Evolutionary conservation across 2,888 invertebrate species (phyloP).

Genomic region (Callimorpha dominula): DNA sequence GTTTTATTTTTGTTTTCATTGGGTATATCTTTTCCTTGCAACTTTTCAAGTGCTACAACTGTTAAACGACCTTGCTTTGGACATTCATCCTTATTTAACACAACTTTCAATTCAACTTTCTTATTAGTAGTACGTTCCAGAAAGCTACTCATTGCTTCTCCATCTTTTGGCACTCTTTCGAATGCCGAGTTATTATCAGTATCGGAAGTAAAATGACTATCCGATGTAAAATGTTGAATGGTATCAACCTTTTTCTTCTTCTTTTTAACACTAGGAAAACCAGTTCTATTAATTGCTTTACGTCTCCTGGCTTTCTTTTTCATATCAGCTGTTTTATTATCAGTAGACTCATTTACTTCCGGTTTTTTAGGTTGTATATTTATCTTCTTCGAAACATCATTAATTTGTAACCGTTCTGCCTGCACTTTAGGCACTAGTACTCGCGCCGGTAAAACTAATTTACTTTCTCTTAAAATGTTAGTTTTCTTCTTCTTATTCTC

Average conservation of each 20-base stretch:
- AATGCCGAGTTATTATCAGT: conserved; percentile 84
- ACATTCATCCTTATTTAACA: conserved; percentile 83
- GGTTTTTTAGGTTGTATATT: conserved; percentile 64
- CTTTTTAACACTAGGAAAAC: conserved; percentile 94
- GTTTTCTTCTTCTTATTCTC: conserved; percentile 79
- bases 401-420: conserved; percentile 70
- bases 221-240: conserved; percentile 64
- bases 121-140: conserved; percentile 87
- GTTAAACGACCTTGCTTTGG: conserved; percentile 86
- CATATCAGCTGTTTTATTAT: conserved; percentile 63
- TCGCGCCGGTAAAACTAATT: conserved; percentile 78
- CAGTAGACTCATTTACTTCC: conserved; percentile 62
- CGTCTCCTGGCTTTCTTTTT: conserved; percentile 88
- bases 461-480: conserved; percentile 80
- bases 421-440: conserved; percentile 76
- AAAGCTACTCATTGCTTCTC: conserved; percentile 89
- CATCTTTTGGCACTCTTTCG: conserved; percentile 90
- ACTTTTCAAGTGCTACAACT: conserved; percentile 87
- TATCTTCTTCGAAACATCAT: conserved; percentile 68
- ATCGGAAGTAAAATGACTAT: conserved; percentile 75
- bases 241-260: conserved; percentile 90
- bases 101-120: conserved; percentile 79
- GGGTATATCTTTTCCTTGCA: conserved; percentile 82
- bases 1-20: conserved; percentile 64
- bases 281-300: conserved; percentile 94